Evolutionary conservation across 1,140 invertebrate genomes (phyloP), one percentile per base, ranked within the genome.

Genomic region (Mercenaria mercenaria): DNA sequence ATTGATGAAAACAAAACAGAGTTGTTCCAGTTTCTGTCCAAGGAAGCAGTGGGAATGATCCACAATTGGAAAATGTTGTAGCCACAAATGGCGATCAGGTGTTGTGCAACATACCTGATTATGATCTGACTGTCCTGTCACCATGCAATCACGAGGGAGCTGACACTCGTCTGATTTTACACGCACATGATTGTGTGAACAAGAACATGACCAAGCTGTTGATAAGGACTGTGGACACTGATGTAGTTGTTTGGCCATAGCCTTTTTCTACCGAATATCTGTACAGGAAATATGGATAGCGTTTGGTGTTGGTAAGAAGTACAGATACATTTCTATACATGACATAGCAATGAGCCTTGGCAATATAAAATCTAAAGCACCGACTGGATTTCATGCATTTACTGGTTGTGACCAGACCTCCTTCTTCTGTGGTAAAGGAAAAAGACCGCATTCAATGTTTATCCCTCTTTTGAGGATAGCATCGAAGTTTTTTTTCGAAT

Each of bases 91-190:
- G 26, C 23, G 47, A 84, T 72, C 10, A 50, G 32, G 82, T 52
- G 43, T 50, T 79, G 39, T 77, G 20, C 15, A 87, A 79, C 56
- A 50, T 8, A 20, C 15, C 43, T n/a, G 43, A n/a, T 4, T 34
- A 56, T 52, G n/a, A 37, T n/a, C 20, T 32, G n/a, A 64, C 72
- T 34, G 23, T 20, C 4, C 2, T 83, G 11, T 83, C 77, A 39
- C 86, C 92, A 32, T 93, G 91, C 74, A 90, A 84, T 59, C 93
- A 94, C 41, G 91, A 93, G 80, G 93, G 93, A 80, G 93, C 93
- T 0, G 93, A 94, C 64, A 90, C 87, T 18, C 56, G 86, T 37
- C 72, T 94, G 10, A 13, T 93, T 23, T n/a, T 94, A 32, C 93
- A 94, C 89, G 67, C 72, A 18, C 41, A 56, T 15, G 79, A 94